Conservation (phyloP, 2,113 vertebrate species). For the Salvelinus namaycush region DNA sequence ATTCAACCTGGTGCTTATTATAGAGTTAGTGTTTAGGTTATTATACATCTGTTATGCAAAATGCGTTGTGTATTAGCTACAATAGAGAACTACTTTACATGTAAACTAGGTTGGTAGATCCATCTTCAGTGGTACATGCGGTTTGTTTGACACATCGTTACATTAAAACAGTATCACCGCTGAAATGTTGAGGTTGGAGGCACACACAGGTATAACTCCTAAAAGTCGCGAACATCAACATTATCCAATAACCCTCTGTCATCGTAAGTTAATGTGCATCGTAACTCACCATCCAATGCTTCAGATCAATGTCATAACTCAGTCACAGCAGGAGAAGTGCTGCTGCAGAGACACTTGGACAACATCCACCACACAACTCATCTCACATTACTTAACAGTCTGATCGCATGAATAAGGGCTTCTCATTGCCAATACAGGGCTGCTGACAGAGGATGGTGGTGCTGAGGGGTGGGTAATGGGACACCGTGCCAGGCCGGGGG, state of each 20-base stretch:
- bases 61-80: too few species aligned
- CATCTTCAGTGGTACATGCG: too few species aligned
- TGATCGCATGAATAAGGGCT: constrained; percentile 53
- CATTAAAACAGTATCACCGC: not conserved
- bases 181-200: not conserved
- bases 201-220: not conserved
- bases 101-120: not conserved
- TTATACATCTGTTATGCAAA: too few species aligned
- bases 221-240: constrained; percentile 4
- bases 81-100: not conserved
- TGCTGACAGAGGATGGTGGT: not conserved
- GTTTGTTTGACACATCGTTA: too few species aligned
- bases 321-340: constrained; percentile 19
- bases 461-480: not conserved
- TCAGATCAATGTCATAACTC: constrained; percentile 47
- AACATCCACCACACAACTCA: constrained; percentile 41
- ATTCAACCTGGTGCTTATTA: too few species aligned
- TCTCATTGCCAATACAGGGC: constrained; percentile 8
- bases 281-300: constrained; percentile 28
- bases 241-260: constrained; percentile 16
- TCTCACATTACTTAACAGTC: constrained; percentile 42
- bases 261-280: constrained; percentile 24
- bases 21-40: too few species aligned
- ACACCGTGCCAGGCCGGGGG: constrained; percentile 15
- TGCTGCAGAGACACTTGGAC: constrained; percentile 21